These are phyloP conservation scores for Streptopelia turtur DNA, from an alignment of 2,797 vertebrate species.

Conservation along the genomic window DNA sequence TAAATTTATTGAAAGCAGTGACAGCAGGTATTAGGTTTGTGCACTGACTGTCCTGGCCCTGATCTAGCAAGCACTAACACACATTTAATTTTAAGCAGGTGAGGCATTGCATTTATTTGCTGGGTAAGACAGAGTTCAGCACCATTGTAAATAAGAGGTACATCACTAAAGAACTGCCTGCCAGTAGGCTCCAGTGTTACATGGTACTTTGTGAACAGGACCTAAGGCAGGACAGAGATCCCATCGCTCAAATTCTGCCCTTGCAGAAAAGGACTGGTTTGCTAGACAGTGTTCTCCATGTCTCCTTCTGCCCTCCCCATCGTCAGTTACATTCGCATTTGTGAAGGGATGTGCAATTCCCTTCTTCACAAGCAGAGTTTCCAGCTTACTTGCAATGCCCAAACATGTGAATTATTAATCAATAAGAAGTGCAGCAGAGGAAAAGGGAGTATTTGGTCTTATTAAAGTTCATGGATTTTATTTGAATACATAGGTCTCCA, in stretches of 20 bases:
- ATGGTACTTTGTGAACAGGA: constrained; percentile 41
- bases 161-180: not conserved
- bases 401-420: not conserved
- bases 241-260: not conserved
- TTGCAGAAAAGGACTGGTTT: not conserved
- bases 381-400: not conserved
- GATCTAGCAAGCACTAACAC: not conserved
- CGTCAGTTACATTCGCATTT: not conserved
- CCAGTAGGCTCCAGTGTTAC: not conserved
- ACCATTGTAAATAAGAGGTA: not conserved
- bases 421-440: not conserved
- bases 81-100: not conserved
- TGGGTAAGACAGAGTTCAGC: not conserved
- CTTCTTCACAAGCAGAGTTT: constrained; percentile 11
- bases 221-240: constrained; percentile 15
- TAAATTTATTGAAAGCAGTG: not conserved
- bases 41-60: not conserved
- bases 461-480: constrained; percentile 7
- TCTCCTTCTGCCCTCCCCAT: not conserved
- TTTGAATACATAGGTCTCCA: not conserved
- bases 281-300: not conserved
- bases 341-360: not conserved
- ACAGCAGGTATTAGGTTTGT: not conserved
- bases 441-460: not conserved
- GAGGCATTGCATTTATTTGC: not conserved